Evolutionary conservation across 2,113 vertebrate species (phyloP), one percentile per base, ranked within the genome.

Genomic region (Poeciliopsis turrubarensis): DNA sequence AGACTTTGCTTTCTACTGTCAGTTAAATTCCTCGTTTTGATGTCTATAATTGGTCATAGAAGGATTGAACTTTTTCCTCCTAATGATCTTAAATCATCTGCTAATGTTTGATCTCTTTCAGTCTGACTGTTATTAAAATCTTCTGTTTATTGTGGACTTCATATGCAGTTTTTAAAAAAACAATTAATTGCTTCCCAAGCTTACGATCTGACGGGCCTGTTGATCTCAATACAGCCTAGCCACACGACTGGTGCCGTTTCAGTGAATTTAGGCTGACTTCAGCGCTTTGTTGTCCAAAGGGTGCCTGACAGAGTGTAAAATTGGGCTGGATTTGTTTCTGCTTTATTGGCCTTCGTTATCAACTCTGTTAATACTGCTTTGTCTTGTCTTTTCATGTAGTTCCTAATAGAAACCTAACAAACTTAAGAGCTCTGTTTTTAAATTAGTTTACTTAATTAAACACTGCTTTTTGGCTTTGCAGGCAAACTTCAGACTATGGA

Each of bases 181-280:
- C 3, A 31, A 60, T 39, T 15, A 22, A 27, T 64, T 62, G 63
- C 60, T 57, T 57, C 5, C 51, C 39, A 68, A 30, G 11, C 13
- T 70, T 73, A 61, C 61, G 26, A 30, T 47, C 19, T 60, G 34
- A 25, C 10, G 30, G 34, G 54, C 47, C 34, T 30, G 29, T 60
- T 72, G 31, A 31, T 44, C n/a, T 54, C 19, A 34, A 34, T 39
- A 41, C 65, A 61, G 31, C 61, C 30, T 60, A 26, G 60, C 26
- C 34, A 31, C 2, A 22, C 62, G 31, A 51, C 26, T 78, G n/a
- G 31, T 22, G 57, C 15, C 26, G n/a, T 12, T 75, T 70, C 62
- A 9, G 15, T 69, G n/a, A 69, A 37, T 70, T 85, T 61, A 44
- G 17, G 61, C 62, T 68, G 62, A 70, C 66, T 77, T 73, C 3